These are phyloP conservation scores for Mechanitis mazaeus DNA, from an alignment of 2,888 invertebrate genomes.

Conservation along the genomic window DNA sequence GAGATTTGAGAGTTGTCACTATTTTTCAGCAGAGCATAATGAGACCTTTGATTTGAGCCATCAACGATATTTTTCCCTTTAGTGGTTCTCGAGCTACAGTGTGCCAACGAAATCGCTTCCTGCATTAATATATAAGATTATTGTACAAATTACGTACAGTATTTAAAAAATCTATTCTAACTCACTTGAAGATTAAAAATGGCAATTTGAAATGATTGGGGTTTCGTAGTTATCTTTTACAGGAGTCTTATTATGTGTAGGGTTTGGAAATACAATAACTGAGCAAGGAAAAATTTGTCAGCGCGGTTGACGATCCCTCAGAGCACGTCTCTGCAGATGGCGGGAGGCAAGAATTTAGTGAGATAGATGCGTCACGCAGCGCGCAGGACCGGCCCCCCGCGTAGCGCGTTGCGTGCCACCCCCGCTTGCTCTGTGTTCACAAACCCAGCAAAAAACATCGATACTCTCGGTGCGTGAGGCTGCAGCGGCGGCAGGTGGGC, in stretches of 20 bases:
- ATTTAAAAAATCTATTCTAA: no score
- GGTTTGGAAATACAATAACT: not conserved
- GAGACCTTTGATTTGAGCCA: no score
- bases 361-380: constrained; percentile 75
- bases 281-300: not conserved
- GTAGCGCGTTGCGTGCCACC: constrained; percentile 51
- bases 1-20: no score
- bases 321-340: constrained; percentile 65
- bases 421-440: constrained; percentile 37
- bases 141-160: no score
- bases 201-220: no score
- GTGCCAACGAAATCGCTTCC: no score
- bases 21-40: no score
- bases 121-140: no score
- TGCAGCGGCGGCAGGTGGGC: constrained; percentile 46
- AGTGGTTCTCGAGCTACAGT: no score
- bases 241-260: not conserved
- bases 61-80: no score
- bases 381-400: constrained; percentile 67
- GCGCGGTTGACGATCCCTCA: constrained; percentile 32
- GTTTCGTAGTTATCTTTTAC: not conserved
- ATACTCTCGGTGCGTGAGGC: constrained; percentile 68
- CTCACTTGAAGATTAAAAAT: no score
- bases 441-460: constrained; percentile 62
- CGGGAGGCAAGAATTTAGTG: constrained; percentile 62